Conservation (phyloP, 2,113 vertebrate species). For the Istiophorus platypterus region DNA sequence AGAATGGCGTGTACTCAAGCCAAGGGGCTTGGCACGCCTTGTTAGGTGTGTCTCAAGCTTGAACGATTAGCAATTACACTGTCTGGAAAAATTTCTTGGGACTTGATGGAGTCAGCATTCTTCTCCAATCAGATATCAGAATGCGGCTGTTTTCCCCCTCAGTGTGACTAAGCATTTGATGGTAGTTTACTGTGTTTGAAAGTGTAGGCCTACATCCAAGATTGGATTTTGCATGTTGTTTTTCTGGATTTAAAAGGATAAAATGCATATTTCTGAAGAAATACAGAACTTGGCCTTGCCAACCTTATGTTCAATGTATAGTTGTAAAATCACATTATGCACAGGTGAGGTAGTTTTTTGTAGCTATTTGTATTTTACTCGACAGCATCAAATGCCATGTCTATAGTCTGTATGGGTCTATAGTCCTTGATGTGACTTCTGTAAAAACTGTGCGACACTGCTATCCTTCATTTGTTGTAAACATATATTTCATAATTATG, state of each 20-base stretch:
- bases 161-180: slow-evolving; percentile 35
- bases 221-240: not conserved
- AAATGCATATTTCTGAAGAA: not conserved
- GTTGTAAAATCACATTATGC: not conserved
- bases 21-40: slow-evolving; percentile 53
- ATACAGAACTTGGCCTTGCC: not conserved
- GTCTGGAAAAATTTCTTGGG: slow-evolving; percentile 68
- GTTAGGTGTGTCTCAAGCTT: slow-evolving; percentile 77
- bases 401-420: not conserved
- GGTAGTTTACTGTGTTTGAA: slow-evolving; percentile 1
- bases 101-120: slow-evolving; percentile 68
- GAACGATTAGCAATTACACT: slow-evolving; percentile 75
- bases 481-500: not conserved
- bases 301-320: not conserved
- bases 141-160: slow-evolving; percentile 18
- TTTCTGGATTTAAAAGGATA: not conserved
- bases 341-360: not conserved
- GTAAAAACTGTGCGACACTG: not conserved
- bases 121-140: slow-evolving; percentile 52
- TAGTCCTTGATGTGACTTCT: not conserved
- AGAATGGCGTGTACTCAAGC: slow-evolving; percentile 55
- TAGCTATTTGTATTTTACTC: too few relatives aligned
- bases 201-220: not conserved
- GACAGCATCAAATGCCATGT: not conserved
- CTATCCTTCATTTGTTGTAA: not conserved